Evolutionary conservation across 2,797 vertebrate genomes (phyloP), one percentile per base, ranked within the genome.

Genomic region (Lacerta agilis): DNA sequence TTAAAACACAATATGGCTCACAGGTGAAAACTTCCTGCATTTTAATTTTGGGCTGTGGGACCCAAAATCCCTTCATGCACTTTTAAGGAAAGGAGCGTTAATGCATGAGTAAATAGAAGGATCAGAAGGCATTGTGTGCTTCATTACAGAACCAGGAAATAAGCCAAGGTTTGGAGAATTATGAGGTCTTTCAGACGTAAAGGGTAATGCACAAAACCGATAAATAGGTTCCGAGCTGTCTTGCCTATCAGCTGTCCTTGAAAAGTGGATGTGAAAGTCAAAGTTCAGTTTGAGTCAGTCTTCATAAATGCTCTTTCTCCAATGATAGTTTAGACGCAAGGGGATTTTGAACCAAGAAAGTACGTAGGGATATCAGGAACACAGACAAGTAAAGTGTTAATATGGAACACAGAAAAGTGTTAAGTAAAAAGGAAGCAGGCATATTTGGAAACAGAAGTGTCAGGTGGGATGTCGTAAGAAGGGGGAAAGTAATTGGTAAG

Each of bases 261-360:
- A 55, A 71, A 84, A 18, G 29, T 75, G 38, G 33, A n/a, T 67
- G 17, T 55, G n/a, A 10, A 67, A 73, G 55, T n/a, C 43, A 69
- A 41, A 9, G 58, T 38, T 77, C 58, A 58, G 33, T 67, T 76
- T 58, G 33, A 41, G 36, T 79, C 18, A 18, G 13, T 29, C 36
- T 81, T 86, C 71, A 69, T 5, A 82, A 4, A 77, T 15, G 23
- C 29, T 69, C 25, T 82, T 81, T 81, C 76, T 75, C 36, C 61
- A 77, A 10, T 10, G n/a, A 76, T 55, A n/a, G 83, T 9, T 76
- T 38, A 36, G 61, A 76, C 2, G 8, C 3, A 27, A 69, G 27
- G 45, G 36, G 76, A 82, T 55, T 58, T 61, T 77, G 55, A 86
- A 69, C 20, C 75, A 77, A 86, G 61, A 81, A 79, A 76, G 33